phyloP scores from a whole-genome alignment of 1,140 invertebrate genomes.

The Nylanderia fulva region DNA sequence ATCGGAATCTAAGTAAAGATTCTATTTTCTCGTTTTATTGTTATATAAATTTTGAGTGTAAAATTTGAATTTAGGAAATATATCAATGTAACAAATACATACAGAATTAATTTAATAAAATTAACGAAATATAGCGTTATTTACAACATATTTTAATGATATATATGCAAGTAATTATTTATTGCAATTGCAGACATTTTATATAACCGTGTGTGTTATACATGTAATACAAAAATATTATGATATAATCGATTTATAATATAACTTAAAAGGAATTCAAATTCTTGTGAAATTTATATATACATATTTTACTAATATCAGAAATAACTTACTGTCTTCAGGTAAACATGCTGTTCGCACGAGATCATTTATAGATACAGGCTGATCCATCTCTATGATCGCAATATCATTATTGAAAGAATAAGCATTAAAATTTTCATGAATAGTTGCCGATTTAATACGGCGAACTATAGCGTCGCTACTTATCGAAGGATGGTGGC shows the following conservation, averaged over 20 bases:
- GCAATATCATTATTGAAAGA: slow-evolving; percentile 94
- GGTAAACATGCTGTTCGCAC: slow-evolving; percentile 92
- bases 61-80: background rate
- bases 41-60: background rate
- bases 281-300: background rate
- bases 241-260: background rate
- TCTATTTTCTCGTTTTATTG: too few relatives aligned
- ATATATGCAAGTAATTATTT: too few relatives aligned
- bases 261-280: background rate
- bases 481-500: slow-evolving; percentile 79
- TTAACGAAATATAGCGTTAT: background rate
- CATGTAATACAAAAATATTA: too few relatives aligned
- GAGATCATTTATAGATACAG: slow-evolving; percentile 87
- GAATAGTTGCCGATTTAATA: slow-evolving; percentile 85
- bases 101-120: background rate
- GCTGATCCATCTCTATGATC: slow-evolving; percentile 89
- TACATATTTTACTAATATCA: background rate
- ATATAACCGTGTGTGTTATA: too few relatives aligned
- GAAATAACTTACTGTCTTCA: slow-evolving; percentile 83
- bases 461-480: slow-evolving; percentile 79
- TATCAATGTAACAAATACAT: background rate
- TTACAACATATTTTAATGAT: background rate
- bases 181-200: too few relatives aligned
- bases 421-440: slow-evolving; percentile 89
- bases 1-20: background rate